Percentiles rank a stretch among this genome's conserved stretches.
phyloP scores from a whole-genome alignment of 2,113 vertebrate species.

The human (Homo sapiens) region GRCh38 chr6:4566001-4566500 shows the following conservation, averaged over 20 bases:
- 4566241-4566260: background rate
- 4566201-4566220: background rate
- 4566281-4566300: background rate
- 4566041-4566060: background rate
- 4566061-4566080: background rate
- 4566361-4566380: background rate
- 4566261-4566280: background rate
- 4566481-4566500: background rate
- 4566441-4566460: background rate
- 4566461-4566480: background rate
- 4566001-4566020: background rate
- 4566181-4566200: fast-evolving
- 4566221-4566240: background rate
- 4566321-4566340: background rate
- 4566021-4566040: background rate
- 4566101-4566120: background rate
- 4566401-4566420: background rate
- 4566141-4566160: background rate
- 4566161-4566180: fast-evolving
- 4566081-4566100: fast-evolving
- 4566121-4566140: background rate
- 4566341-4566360: background rate
- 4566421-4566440: background rate
- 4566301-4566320: background rate
- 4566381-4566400: background rate